Evolutionary conservation across 30 jellyfish, hydroid and myxozoan species (phyloP).

Genomic region (Aurelia aurita): DNA sequence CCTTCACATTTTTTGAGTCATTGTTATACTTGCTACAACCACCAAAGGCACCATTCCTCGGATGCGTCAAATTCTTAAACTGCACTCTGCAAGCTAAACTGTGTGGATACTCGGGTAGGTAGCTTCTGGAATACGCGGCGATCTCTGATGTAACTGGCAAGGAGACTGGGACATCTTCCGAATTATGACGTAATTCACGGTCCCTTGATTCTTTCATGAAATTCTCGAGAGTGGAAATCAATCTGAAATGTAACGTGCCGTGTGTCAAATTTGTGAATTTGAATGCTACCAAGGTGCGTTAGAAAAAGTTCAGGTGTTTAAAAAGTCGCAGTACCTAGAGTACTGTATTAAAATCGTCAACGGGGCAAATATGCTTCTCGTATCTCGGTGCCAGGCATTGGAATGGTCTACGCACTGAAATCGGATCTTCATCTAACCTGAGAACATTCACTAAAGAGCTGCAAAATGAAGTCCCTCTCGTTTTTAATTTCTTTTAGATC

Average conservation of each 20-base stretch:
- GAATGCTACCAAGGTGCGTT: no score
- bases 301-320: no score
- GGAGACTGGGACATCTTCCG: slow-evolving; percentile 52
- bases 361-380: no score
- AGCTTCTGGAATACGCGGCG: slow-evolving; percentile 60
- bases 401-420: no score
- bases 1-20: slow-evolving; percentile 25
- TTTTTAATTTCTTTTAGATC: no score
- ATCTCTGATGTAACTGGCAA: slow-evolving; percentile 55
- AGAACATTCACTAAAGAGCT: no score
- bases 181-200: slow-evolving; percentile 27
- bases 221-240: slow-evolving; percentile 31
- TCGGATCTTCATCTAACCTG: no score
- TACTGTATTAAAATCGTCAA: no score
- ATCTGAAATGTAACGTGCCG: background rate
- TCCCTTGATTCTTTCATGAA: slow-evolving; percentile 36
- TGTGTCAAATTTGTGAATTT: background rate
- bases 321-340: no score
- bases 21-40: slow-evolving; percentile 12
- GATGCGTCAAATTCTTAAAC: slow-evolving; percentile 36
- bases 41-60: slow-evolving; percentile 16
- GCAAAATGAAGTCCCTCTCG: no score
- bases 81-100: slow-evolving; percentile 44
- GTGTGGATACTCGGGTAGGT: slow-evolving; percentile 19
- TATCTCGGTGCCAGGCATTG: no score